Base-by-base conservation (phyloP, 2,797 vertebrate species). In the Buceros bicornis region DNA sequence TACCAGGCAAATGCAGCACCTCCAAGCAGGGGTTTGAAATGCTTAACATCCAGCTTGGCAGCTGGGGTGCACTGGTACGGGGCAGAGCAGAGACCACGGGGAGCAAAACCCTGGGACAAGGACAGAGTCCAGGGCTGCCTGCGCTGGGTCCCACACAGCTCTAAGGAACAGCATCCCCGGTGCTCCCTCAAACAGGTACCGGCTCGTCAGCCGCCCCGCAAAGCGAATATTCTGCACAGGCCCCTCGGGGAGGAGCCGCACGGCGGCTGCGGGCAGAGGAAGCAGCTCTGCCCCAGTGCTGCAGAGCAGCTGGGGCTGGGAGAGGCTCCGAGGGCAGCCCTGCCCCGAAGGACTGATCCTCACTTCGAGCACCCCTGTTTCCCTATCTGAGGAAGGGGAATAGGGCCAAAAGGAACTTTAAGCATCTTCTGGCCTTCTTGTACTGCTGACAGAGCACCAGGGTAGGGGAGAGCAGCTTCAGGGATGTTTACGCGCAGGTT, bases 161-260 rank as follows among this genome's bases (percentile, higher is more conserved):
- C 33, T 31, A 9, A 50, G 24, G 48, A 88, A 71, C 37, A 73
- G 77, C 77, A 81, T 64, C 48, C 28, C 42, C 37, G 53, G 81
- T 19, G 3, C 60, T 71, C 67, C 74, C 73, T 89, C 82, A 40
- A 22, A 58, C 26, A 61, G 69, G 15, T 43, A 61, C 67, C 1
- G 11, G 33, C 53, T 35, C 45, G 29, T 35, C 76, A 83, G 61
- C n/a, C 2, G 2, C 72, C 65, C 42, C 43, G 77, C 24, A 76
- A 92, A 90, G 62, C 37, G 54, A 54, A 50, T 71, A 25, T 54
- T 87, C 76, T n/a, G 65, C 45, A 77, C 31, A 73, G 89, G 80
- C 50, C 26, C 3, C 51, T 70, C 0, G 0, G 42, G 48, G 90
- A 91, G 67, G 37, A 89, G 47, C 54, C 56, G 73, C 50, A 29